phyloP scores from a whole-genome alignment of 2,113 vertebrate genomes.

The Pseudorhombus dupliciocellatus region DNA sequence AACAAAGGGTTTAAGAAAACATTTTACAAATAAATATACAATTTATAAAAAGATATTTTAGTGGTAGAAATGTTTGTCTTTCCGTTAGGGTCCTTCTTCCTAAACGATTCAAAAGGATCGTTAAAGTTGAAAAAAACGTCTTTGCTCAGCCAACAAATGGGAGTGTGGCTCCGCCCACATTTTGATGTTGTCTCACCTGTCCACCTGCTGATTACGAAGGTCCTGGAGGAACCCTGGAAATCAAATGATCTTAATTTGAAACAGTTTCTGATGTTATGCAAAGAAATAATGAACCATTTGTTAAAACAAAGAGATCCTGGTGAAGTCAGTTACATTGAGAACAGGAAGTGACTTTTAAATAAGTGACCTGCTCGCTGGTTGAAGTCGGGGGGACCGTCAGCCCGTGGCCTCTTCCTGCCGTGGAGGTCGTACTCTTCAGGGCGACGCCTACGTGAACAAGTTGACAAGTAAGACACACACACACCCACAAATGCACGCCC shows the following conservation, averaged over 20 bases:
- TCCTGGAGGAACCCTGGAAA: constrained; percentile 96
- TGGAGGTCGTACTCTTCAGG: constrained; percentile 98
- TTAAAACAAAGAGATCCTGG: neutral
- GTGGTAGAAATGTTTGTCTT: too few relatives aligned
- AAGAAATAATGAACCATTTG: neutral
- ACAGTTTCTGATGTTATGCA: too few relatives aligned
- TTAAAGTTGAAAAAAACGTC: too few relatives aligned
- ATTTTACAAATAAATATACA: neutral
- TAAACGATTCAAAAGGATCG: too few relatives aligned
- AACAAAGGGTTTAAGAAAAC: neutral
- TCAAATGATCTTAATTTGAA: constrained; percentile 25
- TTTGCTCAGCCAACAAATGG: neutral
- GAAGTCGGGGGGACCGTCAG: constrained; percentile 96
- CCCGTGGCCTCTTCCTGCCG: constrained; percentile 97
- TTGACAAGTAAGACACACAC: constrained; percentile 74
- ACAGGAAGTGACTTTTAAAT: neutral
- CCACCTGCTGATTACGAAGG: constrained; percentile 92
- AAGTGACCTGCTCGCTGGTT: constrained; percentile 93
- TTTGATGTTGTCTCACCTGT: constrained; percentile 86
- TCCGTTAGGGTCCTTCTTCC: too few relatives aligned
- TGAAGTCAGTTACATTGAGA: neutral
- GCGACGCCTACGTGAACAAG: constrained; percentile 98
- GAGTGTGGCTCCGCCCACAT: neutral
- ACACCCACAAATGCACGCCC: neutral
- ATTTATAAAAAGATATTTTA: neutral